Evolutionary conservation across 2,113 vertebrate genomes (phyloP).

Genomic region (Myiagra hebetior): DNA sequence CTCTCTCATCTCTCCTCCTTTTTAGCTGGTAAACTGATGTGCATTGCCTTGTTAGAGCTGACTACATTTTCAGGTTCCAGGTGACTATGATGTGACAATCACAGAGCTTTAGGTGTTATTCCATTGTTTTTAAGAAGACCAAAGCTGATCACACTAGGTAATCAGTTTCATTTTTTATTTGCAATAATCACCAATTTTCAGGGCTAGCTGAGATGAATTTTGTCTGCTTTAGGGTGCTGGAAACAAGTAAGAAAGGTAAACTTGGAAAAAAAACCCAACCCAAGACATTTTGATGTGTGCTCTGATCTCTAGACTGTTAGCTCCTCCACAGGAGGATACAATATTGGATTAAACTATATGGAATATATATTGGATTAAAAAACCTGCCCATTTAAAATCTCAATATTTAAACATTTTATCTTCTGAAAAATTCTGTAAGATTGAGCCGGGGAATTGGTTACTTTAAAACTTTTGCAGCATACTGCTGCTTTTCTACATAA

Average conservation of each 20-base stretch:
- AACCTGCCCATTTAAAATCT: neutral
- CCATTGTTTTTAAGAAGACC: neutral
- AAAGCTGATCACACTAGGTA: neutral
- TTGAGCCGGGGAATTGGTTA: neutral
- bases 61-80: neutral
- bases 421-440: neutral
- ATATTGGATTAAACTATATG: neutral
- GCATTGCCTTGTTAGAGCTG: neutral
- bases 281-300: neutral
- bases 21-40: neutral
- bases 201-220: neutral
- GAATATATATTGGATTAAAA: neutral
- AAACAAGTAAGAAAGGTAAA: neutral
- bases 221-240: neutral
- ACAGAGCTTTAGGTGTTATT: neutral
- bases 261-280: neutral
- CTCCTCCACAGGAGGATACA: neutral
- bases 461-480: neutral
- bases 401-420: neutral
- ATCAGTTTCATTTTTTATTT: neutral
- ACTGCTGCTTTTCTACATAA: neutral
- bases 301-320: neutral
- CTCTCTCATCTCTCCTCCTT: neutral
- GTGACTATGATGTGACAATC: neutral
- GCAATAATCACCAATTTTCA: neutral